A percentile compares a stretch with the other conserved stretches of the same genome.
Evolutionary conservation across 2,888 invertebrate genomes (phyloP).

Genomic region (Steinernema carpocapsae): DNA sequence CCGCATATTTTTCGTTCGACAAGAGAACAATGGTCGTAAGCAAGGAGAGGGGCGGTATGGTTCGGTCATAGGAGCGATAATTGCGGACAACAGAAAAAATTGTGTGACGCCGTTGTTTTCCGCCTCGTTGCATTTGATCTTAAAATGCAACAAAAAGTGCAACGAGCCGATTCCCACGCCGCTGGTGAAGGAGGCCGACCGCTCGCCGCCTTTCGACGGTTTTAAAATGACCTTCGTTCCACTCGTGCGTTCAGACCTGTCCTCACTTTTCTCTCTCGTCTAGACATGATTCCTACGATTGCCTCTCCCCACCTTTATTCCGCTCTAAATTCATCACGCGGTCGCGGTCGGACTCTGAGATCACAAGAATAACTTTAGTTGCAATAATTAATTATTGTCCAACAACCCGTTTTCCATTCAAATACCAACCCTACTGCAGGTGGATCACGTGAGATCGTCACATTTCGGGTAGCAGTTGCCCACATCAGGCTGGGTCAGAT

Average conservation of each 20-base stretch:
- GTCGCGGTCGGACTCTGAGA: no score
- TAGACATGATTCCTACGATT: no score
- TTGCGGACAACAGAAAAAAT: constrained; percentile 16
- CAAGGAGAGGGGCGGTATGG: neutral
- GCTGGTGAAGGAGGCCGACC: no score
- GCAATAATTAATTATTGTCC: neutral
- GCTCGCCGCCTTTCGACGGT: no score
- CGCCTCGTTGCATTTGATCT: neutral
- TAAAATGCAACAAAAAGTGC: no score
- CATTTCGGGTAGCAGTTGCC: constrained; percentile 48
- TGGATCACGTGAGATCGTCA: constrained; percentile 41
- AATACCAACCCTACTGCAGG: neutral
- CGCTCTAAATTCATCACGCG: no score
- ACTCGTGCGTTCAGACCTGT: no score
- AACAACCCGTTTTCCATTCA: neutral
- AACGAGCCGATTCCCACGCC: no score
- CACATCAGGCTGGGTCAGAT: constrained; percentile 42
- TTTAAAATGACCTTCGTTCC: no score
- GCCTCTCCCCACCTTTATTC: no score
- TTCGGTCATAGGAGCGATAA: neutral
- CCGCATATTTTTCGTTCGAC: constrained; percentile 22
- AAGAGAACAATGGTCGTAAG: constrained; percentile 3
- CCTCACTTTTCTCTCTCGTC: no score
- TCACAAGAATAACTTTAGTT: no score
- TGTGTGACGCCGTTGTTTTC: neutral